Conservation (phyloP, 2,888 invertebrate genomes). For the Ormyrus pomaceus region DNA sequence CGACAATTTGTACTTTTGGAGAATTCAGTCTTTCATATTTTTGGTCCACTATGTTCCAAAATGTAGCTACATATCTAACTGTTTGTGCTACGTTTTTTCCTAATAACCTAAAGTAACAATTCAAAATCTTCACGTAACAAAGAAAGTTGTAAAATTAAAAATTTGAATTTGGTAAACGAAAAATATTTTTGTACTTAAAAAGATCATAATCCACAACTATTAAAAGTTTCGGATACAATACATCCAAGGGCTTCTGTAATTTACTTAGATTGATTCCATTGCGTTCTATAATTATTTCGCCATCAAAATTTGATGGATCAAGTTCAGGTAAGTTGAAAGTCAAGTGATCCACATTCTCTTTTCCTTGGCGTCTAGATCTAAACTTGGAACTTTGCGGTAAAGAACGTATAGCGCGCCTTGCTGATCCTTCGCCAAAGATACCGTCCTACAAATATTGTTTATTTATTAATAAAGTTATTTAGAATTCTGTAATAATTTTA, state of each 20-base stretch:
- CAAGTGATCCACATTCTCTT: too few relatives aligned
- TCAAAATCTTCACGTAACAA: not conserved
- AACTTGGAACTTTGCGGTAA: not conserved
- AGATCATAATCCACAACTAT: constrained; percentile 1
- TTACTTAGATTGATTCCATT: not conserved
- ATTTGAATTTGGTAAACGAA: not conserved
- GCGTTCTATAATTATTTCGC: not conserved
- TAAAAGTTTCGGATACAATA: constrained; percentile 4
- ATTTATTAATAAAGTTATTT: not conserved
- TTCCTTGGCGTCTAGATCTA: not conserved
- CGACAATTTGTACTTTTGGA: not conserved
- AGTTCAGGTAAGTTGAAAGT: not conserved
- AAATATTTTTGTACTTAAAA: not conserved
- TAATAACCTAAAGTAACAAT: not conserved
- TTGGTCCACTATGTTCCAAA: constrained; percentile 9
- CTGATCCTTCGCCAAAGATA: not conserved
- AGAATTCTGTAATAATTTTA: not conserved
- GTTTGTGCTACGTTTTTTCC: not conserved
- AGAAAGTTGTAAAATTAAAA: not conserved
- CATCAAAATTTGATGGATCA: not conserved
- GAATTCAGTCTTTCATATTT: not conserved
- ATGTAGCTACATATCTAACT: not conserved
- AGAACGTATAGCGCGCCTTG: not conserved
- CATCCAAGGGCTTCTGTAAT: not conserved
- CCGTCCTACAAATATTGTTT: not conserved